Percentiles rank a stretch among this genome's conserved stretches.
Conservation (phyloP, 2,888 invertebrate genomes). For the Caenorhabditis angaria region DNA sequence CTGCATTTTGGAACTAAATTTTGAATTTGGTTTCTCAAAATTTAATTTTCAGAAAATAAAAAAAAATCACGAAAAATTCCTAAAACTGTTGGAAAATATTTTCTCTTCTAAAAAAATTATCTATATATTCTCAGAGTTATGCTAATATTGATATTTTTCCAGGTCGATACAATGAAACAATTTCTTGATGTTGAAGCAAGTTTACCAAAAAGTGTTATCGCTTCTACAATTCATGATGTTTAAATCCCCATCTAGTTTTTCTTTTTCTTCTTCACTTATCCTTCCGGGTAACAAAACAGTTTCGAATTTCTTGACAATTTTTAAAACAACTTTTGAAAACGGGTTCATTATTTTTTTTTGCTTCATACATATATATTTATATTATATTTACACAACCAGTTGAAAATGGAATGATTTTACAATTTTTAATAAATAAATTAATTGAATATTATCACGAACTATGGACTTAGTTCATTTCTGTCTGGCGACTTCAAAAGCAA, state of each 20-base stretch:
- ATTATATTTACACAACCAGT: not conserved
- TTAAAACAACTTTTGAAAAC: not conserved
- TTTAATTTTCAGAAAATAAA: too few species aligned
- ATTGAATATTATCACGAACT: not conserved
- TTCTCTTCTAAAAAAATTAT: too few species aligned
- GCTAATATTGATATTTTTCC: constrained; percentile 16
- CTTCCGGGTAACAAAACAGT: not conserved
- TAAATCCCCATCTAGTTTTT: constrained; percentile 8
- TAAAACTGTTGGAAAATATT: too few species aligned
- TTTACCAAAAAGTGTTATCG: constrained; percentile 24
- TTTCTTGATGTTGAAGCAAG: constrained; percentile 50
- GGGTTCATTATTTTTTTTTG: constrained; percentile 6
- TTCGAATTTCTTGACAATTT: not conserved
- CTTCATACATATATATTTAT: not conserved
- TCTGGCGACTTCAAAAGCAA: constrained; percentile 19
- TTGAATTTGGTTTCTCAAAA: too few species aligned
- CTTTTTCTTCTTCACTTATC: not conserved
- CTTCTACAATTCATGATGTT: constrained; percentile 28
- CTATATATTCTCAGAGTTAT: too few species aligned
- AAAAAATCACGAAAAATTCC: too few species aligned
- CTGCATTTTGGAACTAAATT: too few species aligned
- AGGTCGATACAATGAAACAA: constrained; percentile 57
- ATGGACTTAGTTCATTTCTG: not conserved
- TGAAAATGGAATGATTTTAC: constrained; percentile 19
- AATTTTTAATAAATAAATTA: constrained; percentile 5